These are phyloP conservation scores for Latheticus oryzae DNA, from an alignment of 2,888 invertebrate genomes.

Conservation along the genomic window DNA sequence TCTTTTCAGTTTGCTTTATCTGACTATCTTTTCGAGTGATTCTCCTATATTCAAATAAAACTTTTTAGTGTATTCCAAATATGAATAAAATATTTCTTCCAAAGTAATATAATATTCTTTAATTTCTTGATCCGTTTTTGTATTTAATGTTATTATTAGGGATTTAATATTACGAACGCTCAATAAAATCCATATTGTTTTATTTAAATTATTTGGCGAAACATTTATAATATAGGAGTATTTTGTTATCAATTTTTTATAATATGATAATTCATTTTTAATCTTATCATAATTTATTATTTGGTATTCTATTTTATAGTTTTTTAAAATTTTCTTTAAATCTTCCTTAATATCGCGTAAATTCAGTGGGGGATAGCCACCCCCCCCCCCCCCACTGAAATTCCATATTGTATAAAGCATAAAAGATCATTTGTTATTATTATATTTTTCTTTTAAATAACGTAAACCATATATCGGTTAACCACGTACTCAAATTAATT, in stretches of 20 bases:
- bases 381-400: neutral
- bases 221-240: conserved; percentile 4
- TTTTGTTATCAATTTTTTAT: conserved; percentile 6
- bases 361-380: conserved; percentile 7
- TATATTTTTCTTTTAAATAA: conserved; percentile 28
- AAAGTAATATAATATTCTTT: no score
- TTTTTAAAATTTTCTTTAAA: conserved; percentile 10
- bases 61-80: no score
- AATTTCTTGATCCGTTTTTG: no score
- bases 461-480: no score
- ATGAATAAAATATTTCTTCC: no score
- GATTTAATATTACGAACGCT: neutral
- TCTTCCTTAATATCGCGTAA: conserved; percentile 12
- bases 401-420: conserved; percentile 25
- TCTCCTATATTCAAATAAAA: neutral
- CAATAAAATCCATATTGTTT: neutral
- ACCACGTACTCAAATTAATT: conserved; percentile 29
- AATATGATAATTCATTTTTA: conserved; percentile 12
- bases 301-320: conserved; percentile 4
- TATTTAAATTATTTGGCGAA: conserved; percentile 2
- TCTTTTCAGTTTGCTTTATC: conserved; percentile 2
- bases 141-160: no score
- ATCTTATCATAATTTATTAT: conserved; percentile 9
- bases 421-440: conserved; percentile 28
- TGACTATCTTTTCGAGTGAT: conserved; percentile 1